A percentile compares a stretch with the other conserved stretches of the same genome.
These are phyloP conservation scores for Anser brachyrhynchus DNA, from an alignment of 2,113 vertebrate species.

Conservation along the genomic window DNA sequence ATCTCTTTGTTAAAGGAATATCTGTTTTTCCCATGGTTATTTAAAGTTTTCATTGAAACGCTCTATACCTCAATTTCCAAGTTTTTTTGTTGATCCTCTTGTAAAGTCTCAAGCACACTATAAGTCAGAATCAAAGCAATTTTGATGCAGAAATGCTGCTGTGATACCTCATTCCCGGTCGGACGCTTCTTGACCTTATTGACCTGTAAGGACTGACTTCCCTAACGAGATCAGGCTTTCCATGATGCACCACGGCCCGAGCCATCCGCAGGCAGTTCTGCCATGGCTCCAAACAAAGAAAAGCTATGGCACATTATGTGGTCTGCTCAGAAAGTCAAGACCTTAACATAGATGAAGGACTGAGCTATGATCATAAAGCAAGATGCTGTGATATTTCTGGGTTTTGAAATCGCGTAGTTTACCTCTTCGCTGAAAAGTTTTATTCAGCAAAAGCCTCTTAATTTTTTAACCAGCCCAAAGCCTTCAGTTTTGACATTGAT, in stretches of 20 bases:
- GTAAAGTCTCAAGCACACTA: not conserved
- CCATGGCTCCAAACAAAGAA: not conserved
- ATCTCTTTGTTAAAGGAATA: not conserved
- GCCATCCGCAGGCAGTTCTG: not conserved
- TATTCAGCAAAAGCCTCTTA: not conserved
- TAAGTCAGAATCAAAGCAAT: conserved; percentile 31
- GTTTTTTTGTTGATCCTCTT: not conserved
- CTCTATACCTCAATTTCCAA: not conserved
- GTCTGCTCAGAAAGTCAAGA: conserved; percentile 2
- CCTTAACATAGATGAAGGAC: not conserved
- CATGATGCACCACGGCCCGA: fast-evolving
- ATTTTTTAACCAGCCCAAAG: not conserved
- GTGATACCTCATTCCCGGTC: not conserved
- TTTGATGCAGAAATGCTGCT: conserved; percentile 21
- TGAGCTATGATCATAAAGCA: not conserved
- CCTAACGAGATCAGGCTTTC: not conserved
- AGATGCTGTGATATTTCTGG: not conserved
- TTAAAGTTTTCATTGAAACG: not conserved
- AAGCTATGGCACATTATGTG: not conserved
- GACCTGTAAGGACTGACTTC: not conserved
- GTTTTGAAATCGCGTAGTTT: not conserved
- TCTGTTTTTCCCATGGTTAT: not conserved
- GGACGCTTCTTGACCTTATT: not conserved
- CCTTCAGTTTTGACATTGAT: not conserved
- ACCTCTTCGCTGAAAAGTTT: not conserved